Base-by-base conservation (phyloP, 1,140 invertebrate genomes). In the Megalopta genalis region DNA sequence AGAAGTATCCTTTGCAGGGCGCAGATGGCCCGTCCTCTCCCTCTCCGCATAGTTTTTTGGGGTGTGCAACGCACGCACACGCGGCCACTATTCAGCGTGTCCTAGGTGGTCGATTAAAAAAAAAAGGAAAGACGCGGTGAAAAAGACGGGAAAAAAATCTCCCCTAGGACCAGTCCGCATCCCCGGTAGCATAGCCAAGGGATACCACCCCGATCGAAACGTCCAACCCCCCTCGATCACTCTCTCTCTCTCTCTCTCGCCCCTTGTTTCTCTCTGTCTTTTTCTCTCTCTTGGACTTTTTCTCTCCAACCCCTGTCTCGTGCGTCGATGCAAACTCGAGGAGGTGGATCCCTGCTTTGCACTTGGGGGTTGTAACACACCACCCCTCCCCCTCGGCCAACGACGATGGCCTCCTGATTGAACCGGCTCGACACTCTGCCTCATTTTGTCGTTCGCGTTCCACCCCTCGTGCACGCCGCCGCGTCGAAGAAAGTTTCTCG, bases 151-250 rank as follows among this genome's bases (percentile, higher is more conserved):
- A 85, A 86, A 86, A 86, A 82, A 83, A 77, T 70, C 67, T 83
- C 75, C 81, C 84, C 84, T 81, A 86, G 67, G 77, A 86, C 57
- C 70, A 74, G 39, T 76, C 76, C 64, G 81, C 63, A 65, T 82
- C 70, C 68, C 63, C 66, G 77, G 83, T 83, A 86, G 72, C 81
- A 78, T 81, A 83, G 81, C 62, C 84, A 71, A 77, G 84, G 84
- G 83, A 86, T 85, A 82, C 76, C 52, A 72, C 81, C 76, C 84
- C 76, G 64, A 85, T 82, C 66, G 76, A 57, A 73, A 63, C 74
- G 66, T 64, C 79, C 75, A 75, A 76, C 75, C 84, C 84, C 32
- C 75, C 62, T 32, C 42, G 37, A 69, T 54, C 73, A 23, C 63
- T 14, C 39, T 62, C 64, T 21, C 62, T 42, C 39, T 21, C 69